phyloP scores from a whole-genome alignment of 2,888 invertebrate genomes.

The Timema cristinae region DNA sequence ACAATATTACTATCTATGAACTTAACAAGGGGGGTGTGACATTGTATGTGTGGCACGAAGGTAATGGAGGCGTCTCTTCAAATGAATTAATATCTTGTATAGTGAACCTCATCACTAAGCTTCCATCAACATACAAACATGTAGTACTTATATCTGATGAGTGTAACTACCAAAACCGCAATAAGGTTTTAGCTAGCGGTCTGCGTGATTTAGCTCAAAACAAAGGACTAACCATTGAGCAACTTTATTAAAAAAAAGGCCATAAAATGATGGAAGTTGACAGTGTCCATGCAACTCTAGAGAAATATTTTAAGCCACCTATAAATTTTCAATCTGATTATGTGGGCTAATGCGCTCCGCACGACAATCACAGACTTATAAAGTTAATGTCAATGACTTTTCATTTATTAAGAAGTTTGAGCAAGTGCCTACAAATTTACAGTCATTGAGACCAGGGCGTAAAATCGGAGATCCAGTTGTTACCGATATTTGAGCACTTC shows the following conservation, averaged over 20 bases:
- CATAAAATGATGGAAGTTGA: conserved; percentile 12
- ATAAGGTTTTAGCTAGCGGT: conserved; percentile 13
- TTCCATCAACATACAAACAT: not conserved
- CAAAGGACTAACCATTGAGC: conserved; percentile 10
- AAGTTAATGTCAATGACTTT: not conserved
- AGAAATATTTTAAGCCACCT: conserved; percentile 10
- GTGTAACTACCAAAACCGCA: conserved; percentile 13
- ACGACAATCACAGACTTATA: conserved; percentile 4
- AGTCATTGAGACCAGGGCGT: not conserved
- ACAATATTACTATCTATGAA: conserved; percentile 5
- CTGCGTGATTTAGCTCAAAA: not conserved
- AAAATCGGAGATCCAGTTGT: not conserved
- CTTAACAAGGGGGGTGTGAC: not conserved
- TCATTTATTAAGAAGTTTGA: conserved; percentile 9
- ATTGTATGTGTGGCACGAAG: conserved; percentile 2
- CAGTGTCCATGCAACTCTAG: conserved; percentile 6
- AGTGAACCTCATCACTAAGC: not conserved
- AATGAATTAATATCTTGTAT: not conserved
- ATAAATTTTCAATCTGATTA: conserved; percentile 7
- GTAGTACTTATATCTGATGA: conserved; percentile 9
- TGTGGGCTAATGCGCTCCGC: not conserved
- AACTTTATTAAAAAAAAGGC: not conserved
- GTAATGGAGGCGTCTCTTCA: not conserved
- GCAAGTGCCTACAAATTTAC: not conserved
- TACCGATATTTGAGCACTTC: not conserved